Base-by-base conservation (phyloP, 2,113 vertebrate genomes). In the Pseudonaja textilis region DNA sequence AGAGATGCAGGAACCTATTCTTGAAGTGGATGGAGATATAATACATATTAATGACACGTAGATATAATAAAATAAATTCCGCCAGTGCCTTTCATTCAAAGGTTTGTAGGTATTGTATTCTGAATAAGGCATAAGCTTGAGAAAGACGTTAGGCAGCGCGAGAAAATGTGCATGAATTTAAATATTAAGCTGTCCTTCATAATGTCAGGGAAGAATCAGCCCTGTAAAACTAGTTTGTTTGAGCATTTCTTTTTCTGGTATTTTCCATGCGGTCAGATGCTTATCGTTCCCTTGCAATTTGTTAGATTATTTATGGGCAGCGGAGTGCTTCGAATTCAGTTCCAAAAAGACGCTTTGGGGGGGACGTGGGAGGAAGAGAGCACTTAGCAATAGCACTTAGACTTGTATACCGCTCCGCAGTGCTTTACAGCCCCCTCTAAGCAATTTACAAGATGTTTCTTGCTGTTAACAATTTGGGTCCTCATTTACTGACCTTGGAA, bases 301-400 rank as follows among this genome's bases (percentile, higher is more conserved):
- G 45, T 95, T 95, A 94, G 95, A 87, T 95, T 95, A 95, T 94
- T 96, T 96, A 92, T 93, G 92, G 69, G n/a, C n/a, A 6, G 16
- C 5, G 16, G 69, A 34, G n/a, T 18, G n/a, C n/a, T 74, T 34
- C 7, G 6, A 39, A 81, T 81, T 42, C 16, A 5, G 16, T 39
- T 81, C 34, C 34, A 8, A 81, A 81, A 81, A 9, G 34, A 39
- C 9, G 34, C 34, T 39, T 9, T 39, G 34, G 34, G 34, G 18
- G 69, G 18, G 69, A 9, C 18, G 34, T 3, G 69, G 69, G n/a
- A 81, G 34, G 69, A 39, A 39, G 69, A 8, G 20, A 59, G 57
- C 57, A 59, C 22, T 59, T 59, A 25, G 22, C 7, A 25, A 59
- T 59, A 25, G 56, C 22, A 57, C 1, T 23, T 57, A 8, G 22